Conservation (phyloP, 2,888 invertebrate genomes). For the Stenolophus ochropezus region DNA sequence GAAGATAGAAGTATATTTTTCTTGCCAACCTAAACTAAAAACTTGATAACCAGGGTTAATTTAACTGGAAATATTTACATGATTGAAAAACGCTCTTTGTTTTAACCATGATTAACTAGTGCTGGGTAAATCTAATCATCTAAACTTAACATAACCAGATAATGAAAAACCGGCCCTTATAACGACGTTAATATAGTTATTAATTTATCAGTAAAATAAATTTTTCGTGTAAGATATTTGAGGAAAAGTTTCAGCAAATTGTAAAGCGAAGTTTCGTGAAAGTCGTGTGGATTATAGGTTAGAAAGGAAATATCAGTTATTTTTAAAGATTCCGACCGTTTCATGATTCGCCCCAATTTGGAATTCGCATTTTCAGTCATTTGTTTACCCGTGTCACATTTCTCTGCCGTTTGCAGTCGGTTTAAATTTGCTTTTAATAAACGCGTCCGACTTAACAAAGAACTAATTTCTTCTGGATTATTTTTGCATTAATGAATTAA, state of each 20-base stretch:
- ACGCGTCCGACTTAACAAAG: slow-evolving; percentile 53
- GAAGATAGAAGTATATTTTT: too few species aligned
- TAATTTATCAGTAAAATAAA: too few species aligned
- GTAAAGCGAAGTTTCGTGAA: background rate
- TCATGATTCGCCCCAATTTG: slow-evolving; percentile 28
- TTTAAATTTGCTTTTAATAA: slow-evolving; percentile 56
- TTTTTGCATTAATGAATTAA: slow-evolving; percentile 58
- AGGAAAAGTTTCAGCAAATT: background rate
- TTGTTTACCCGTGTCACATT: slow-evolving; percentile 16
- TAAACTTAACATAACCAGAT: too few species aligned
- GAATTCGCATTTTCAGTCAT: slow-evolving; percentile 1
- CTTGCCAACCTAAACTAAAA: too few species aligned
- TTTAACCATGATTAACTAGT: too few species aligned
- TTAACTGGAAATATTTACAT: too few species aligned
- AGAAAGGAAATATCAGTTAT: background rate
- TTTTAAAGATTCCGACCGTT: slow-evolving; percentile 17
- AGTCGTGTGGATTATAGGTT: slow-evolving; percentile 1
- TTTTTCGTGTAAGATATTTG: background rate
- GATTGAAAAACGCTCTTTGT: too few species aligned
- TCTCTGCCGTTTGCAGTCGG: background rate
- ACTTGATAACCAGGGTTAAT: too few species aligned
- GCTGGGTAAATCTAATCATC: background rate
- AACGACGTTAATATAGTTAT: background rate
- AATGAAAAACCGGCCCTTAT: background rate
- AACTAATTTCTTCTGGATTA: slow-evolving; percentile 52